These are phyloP conservation scores for Isichthys henryi DNA, from an alignment of 2,113 vertebrate genomes.

Conservation along the genomic window DNA sequence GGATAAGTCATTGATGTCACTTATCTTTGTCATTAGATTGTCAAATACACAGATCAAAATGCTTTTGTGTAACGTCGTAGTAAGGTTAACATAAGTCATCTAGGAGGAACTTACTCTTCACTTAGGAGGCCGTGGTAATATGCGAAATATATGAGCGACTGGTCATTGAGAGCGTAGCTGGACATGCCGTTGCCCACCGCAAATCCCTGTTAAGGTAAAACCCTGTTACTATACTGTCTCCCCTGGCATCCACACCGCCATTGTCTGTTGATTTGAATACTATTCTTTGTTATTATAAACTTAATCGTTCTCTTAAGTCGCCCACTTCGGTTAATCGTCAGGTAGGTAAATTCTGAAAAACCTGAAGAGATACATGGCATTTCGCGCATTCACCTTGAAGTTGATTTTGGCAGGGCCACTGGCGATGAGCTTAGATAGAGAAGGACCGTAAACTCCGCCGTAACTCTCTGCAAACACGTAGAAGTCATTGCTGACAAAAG, in stretches of 20 bases:
- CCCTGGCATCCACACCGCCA: neutral
- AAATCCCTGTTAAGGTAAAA: conserved; percentile 26
- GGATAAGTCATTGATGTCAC: neutral
- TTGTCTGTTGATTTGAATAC: neutral
- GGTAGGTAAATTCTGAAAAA: neutral
- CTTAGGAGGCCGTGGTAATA: conserved; percentile 27
- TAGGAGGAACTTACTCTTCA: conserved; percentile 28
- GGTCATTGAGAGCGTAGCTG: conserved; percentile 26
- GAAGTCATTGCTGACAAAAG: conserved; percentile 34
- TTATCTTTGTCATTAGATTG: neutral
- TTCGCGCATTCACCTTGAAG: conserved; percentile 30
- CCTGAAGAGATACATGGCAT: neutral
- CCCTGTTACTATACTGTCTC: neutral
- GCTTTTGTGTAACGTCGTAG: neutral
- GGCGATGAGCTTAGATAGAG: conserved; percentile 17
- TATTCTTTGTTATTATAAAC: neutral
- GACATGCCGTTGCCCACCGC: conserved; percentile 33
- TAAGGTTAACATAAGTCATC: neutral
- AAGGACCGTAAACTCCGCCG: conserved; percentile 20
- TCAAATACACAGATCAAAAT: neutral
- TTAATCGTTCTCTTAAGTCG: neutral
- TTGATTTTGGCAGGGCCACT: conserved; percentile 24
- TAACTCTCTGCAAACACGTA: conserved; percentile 36
- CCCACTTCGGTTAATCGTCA: neutral
- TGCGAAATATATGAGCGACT: conserved; percentile 26